These are phyloP conservation scores for Callipepla californica DNA, from an alignment of 2,113 vertebrate species.

Conservation along the genomic window DNA sequence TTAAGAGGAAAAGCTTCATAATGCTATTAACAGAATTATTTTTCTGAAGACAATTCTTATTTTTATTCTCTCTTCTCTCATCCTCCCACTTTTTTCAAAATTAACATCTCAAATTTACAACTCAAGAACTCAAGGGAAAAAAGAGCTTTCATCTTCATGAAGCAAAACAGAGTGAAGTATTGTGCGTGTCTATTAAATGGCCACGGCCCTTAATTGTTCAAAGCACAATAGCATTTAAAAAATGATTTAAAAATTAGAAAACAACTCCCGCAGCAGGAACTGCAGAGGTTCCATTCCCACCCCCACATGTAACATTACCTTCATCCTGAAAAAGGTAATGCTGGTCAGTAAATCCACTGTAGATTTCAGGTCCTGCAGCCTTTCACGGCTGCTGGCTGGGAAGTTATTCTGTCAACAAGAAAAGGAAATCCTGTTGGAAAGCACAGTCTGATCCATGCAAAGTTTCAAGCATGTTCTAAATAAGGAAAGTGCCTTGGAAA, in stretches of 20 bases:
- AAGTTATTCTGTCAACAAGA: constrained; percentile 91
- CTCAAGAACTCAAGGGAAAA: neutral
- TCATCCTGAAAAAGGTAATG: constrained; percentile 99
- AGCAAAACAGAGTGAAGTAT: neutral
- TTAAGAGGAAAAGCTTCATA: neutral
- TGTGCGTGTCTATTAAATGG: neutral
- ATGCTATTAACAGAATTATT: neutral
- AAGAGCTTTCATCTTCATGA: neutral
- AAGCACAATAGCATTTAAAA: neutral
- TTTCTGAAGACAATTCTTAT: neutral
- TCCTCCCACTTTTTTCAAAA: neutral
- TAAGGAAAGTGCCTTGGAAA: constrained; percentile 53
- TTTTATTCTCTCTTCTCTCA: neutral
- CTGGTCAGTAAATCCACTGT: constrained; percentile 98
- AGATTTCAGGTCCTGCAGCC: constrained; percentile 95
- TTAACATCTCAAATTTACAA: neutral
- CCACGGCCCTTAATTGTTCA: neutral
- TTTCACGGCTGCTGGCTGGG: constrained; percentile 92
- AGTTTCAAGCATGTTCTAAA: constrained; percentile 16
- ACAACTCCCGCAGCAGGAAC: neutral
- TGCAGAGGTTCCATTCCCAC: neutral
- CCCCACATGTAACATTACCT: constrained; percentile 78
- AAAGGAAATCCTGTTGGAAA: constrained; percentile 53
- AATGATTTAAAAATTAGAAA: neutral
- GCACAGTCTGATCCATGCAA: constrained; percentile 16